A percentile compares a stretch with the other conserved stretches of the same genome.
Evolutionary conservation across 1,140 invertebrate genomes (phyloP).

Genomic region (Hetaerina americana): DNA sequence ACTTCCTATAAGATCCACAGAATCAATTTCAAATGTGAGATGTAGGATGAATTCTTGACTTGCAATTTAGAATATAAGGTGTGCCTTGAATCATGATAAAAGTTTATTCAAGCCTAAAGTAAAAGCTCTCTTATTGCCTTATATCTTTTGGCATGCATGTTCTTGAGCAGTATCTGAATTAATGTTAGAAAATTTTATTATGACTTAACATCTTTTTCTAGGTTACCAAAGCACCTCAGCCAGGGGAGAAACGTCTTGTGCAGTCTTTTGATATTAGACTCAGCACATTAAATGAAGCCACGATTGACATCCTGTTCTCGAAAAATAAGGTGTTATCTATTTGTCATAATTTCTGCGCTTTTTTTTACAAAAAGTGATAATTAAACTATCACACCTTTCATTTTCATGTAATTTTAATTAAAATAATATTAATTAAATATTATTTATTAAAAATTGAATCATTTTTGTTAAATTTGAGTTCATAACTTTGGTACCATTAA

Average conservation of each 20-base stretch:
- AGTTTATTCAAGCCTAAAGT: no score
- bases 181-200: constrained; percentile 5
- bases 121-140: no score
- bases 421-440: no score
- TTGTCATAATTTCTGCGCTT: constrained; percentile 6
- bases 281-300: constrained; percentile 80
- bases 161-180: neutral
- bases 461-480: no score
- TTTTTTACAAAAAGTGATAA: constrained; percentile 2
- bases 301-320: constrained; percentile 89
- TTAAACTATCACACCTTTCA: neutral
- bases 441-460: no score
- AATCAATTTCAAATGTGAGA: no score
- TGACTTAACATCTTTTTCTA: constrained; percentile 20
- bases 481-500: no score
- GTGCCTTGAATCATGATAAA: no score
- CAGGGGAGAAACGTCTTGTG: constrained; percentile 75
- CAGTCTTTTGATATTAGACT: constrained; percentile 87
- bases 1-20: no score
- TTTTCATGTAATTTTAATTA: constrained; percentile 1
- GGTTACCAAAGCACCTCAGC: constrained; percentile 60
- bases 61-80: no score
- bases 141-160: no score
- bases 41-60: no score
- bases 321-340: constrained; percentile 61